Base-by-base conservation (phyloP, 2,888 invertebrate genomes). In the Sminthurinus aureus region DNA sequence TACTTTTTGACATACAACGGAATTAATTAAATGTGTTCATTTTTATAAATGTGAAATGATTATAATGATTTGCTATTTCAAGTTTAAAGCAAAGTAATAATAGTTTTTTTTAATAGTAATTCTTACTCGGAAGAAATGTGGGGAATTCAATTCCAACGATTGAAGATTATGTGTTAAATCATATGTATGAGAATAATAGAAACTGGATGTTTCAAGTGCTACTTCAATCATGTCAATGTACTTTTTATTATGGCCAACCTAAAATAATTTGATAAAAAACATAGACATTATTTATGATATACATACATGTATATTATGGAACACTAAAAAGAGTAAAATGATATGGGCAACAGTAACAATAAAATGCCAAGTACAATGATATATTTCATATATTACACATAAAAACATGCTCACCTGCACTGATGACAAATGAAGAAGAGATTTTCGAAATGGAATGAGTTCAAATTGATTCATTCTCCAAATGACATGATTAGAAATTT, bases 161-260 rank as follows among this genome's bases (percentile, higher is more conserved):
- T 99, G 98, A 90, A 97, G 92, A 0, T 96, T 93, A 90, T 98
- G 98, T 38, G 97, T 96, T 82, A 99, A 91, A 91, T 99, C 99
- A 90, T 96, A 97, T 0, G 96, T 95, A 89, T 97, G 96, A 20
- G 98, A 98, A 91, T 96, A 99, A 91, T 98, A 99, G 89, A 96
- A 96, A 89, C 94, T 94, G 0, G 97, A 96, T 0, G 96, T 95
- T 67, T 94, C 93, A 81, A 99, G 91, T 0, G 96, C 94, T 84
- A 93, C 92, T 84, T 95, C 94, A 15, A 99, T 90, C 96, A 99
- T 96, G 9, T 93, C 93, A 89, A 97, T 91, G 90, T 98, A 99
- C 8, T 92, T 92, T 85, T 93, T 93, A 91, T 99, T 98, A 83
- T 83, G 79, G 24, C 79, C 58, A 2, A 76, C 83, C 83, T 83